Conservation (phyloP, 1,140 invertebrate genomes). For the Diachasma alloeum region DNA sequence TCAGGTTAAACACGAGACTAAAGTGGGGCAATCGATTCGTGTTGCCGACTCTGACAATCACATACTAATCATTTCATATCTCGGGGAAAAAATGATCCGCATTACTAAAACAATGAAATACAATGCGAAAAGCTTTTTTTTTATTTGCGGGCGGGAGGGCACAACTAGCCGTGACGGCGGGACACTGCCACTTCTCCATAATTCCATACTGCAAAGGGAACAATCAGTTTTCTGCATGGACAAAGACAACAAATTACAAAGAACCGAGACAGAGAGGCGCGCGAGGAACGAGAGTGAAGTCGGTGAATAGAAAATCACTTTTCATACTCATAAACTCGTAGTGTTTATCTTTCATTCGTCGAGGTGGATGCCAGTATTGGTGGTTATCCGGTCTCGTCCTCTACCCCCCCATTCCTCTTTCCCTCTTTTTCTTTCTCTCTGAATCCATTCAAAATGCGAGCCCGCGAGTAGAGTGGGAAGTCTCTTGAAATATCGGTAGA, state of each 20-base stretch:
- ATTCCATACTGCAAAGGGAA: too few species aligned
- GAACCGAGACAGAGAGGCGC: too few species aligned
- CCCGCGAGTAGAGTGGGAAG: neutral
- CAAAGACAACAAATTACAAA: too few species aligned
- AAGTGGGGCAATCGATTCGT: conserved; percentile 12
- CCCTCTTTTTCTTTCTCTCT: neutral
- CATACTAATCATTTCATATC: neutral
- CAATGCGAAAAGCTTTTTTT: too few species aligned
- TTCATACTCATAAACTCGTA: conserved; percentile 20
- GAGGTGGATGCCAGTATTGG: neutral
- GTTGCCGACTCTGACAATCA: neutral
- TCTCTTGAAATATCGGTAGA: conserved; percentile 22
- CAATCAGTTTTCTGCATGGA: too few species aligned
- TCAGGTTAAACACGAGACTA: conserved; percentile 20
- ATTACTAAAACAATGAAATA: too few species aligned
- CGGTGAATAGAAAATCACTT: conserved; percentile 16
- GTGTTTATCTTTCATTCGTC: conserved; percentile 26
- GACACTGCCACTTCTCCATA: too few species aligned
- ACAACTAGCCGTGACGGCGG: too few species aligned
- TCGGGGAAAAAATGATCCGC: neutral
- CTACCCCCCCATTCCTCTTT: too few species aligned
- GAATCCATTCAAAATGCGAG: conserved; percentile 25
- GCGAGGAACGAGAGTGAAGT: too few species aligned
- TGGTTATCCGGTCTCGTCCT: neutral
- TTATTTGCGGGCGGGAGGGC: too few species aligned